A percentile compares a stretch with the other conserved stretches of the same genome.
Evolutionary conservation across 2,113 vertebrate genomes (phyloP).

Genomic region (Puma concolor): DNA sequence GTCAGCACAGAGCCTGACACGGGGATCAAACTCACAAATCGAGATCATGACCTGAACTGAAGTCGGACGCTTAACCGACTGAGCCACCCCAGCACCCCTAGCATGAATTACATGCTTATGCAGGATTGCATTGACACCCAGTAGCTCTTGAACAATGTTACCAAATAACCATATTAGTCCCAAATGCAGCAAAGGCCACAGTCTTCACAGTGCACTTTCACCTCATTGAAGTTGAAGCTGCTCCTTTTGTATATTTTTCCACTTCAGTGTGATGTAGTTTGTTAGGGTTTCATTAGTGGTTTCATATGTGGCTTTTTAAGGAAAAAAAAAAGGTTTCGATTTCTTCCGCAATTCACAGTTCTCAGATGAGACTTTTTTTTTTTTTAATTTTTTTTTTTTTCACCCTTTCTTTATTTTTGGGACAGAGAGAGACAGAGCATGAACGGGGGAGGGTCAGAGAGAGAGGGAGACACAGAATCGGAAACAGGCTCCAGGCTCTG

Average conservation of each 20-base stretch:
- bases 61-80: too few species aligned
- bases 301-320: slow-evolving; percentile 82
- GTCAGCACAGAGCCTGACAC: too few species aligned
- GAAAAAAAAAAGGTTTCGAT: slow-evolving; percentile 75
- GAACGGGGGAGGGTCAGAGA: too few species aligned
- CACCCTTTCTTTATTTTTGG: too few species aligned
- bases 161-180: slow-evolving; percentile 77
- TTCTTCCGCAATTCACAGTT: slow-evolving; percentile 82
- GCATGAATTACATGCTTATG: slow-evolving; percentile 76
- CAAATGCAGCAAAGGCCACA: slow-evolving; percentile 82
- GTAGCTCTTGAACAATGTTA: slow-evolving; percentile 80
- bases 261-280: slow-evolving; percentile 91
- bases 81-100: not conserved
- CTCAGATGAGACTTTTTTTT: slow-evolving; percentile 70
- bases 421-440: too few species aligned
- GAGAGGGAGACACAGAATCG: too few species aligned
- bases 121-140: slow-evolving; percentile 81
- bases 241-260: slow-evolving; percentile 85
- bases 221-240: slow-evolving; percentile 87
- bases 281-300: slow-evolving; percentile 85
- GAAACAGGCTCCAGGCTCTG: too few species aligned
- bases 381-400: not conserved
- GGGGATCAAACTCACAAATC: too few species aligned
- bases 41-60: too few species aligned
- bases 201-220: slow-evolving; percentile 86